These are phyloP conservation scores for Macrotus californicus DNA, from an alignment of 2,113 vertebrate genomes.

Conservation along the genomic window DNA sequence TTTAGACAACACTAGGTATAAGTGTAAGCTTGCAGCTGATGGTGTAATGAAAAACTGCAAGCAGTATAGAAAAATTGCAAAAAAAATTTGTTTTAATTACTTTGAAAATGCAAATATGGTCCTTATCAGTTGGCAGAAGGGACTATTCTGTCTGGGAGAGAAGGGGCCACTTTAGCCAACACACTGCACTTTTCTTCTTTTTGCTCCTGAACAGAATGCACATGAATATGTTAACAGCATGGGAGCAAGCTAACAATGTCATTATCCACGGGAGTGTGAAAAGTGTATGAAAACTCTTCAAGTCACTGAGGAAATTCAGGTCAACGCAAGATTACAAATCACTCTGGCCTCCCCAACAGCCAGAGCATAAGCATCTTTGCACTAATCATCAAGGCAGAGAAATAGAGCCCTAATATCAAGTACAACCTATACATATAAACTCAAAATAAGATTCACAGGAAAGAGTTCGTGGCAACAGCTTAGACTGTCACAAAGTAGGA, in stretches of 20 bases:
- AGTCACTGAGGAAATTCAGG: conserved; percentile 20
- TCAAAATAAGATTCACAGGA: neutral
- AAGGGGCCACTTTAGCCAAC: neutral
- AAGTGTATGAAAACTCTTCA: neutral
- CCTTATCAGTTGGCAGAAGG: neutral
- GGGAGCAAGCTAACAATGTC: neutral
- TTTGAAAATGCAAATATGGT: neutral
- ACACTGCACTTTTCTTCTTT: neutral
- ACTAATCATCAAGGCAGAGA: conserved; percentile 38
- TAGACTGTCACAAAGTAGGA: neutral
- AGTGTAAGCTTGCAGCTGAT: neutral
- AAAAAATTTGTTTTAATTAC: conserved; percentile 4
- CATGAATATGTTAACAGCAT: neutral
- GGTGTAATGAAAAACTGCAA: neutral
- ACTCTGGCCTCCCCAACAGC: neutral
- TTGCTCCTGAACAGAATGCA: neutral
- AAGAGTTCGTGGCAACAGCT: neutral
- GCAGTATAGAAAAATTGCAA: neutral
- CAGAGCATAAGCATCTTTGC: neutral
- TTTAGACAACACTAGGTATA: neutral
- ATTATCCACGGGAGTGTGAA: conserved; percentile 9
- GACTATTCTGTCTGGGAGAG: neutral
- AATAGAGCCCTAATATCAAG: neutral
- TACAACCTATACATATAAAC: neutral
- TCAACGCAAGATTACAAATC: neutral